A percentile compares a stretch with the other conserved stretches of the same genome.
Evolutionary conservation across 1,140 invertebrate genomes (phyloP).

Genomic region (Catajapyx aquilonaris): DNA sequence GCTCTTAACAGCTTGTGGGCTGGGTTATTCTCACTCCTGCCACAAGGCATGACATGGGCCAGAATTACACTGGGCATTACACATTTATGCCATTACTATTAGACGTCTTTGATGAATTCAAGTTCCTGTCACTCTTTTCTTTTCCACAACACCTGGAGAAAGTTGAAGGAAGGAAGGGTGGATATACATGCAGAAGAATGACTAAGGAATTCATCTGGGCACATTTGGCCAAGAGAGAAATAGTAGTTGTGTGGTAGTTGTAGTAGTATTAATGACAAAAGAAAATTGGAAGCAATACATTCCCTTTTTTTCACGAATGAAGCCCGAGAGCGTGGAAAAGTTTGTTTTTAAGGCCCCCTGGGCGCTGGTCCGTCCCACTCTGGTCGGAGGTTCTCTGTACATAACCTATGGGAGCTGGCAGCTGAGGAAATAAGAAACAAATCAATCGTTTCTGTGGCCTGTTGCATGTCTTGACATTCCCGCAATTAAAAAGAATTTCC

Average conservation of each 20-base stretch:
- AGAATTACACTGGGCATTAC: no score
- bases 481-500: no score
- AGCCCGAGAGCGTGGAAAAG: slow-evolving; percentile 35
- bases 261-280: slow-evolving; percentile 2
- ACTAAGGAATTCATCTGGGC: neutral
- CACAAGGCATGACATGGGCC: no score
- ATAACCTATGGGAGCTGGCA: slow-evolving; percentile 16
- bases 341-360: slow-evolving; percentile 33
- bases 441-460: slow-evolving; percentile 5
- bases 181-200: slow-evolving; percentile 1
- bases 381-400: slow-evolving; percentile 17
- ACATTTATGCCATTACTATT: no score
- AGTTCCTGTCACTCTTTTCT: no score
- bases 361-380: slow-evolving; percentile 15
- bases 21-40: no score
- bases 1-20: no score
- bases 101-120: no score
- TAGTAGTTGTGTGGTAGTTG: neutral
- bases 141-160: slow-evolving; percentile 3
- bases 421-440: slow-evolving; percentile 14
- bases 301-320: slow-evolving; percentile 15
- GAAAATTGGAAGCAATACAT: slow-evolving; percentile 1
- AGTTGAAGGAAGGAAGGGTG: neutral
- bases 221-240: slow-evolving; percentile 1
- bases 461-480: no score